A percentile compares a stretch with the other conserved stretches of the same genome.
These are phyloP conservation scores for Euzetes globulus DNA, from an alignment of 2,888 invertebrate genomes.

Conservation along the genomic window DNA sequence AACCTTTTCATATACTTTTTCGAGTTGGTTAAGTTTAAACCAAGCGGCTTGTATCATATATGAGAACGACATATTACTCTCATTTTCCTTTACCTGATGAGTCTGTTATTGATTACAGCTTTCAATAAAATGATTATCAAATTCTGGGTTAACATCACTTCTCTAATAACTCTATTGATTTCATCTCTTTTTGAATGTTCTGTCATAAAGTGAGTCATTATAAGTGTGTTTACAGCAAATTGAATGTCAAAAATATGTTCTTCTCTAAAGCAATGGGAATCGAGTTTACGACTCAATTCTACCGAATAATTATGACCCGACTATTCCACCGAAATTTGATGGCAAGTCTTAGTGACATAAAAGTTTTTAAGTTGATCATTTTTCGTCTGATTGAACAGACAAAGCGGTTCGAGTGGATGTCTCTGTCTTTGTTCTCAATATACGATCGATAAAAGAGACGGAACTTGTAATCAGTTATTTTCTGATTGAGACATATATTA, in stretches of 20 bases:
- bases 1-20: no score
- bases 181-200: background rate
- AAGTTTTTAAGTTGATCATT: background rate
- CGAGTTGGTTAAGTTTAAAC: no score
- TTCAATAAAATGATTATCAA: background rate
- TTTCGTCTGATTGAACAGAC: background rate
- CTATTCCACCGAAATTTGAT: background rate
- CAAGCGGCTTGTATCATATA: no score
- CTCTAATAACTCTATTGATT: background rate
- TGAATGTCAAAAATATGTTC: background rate
- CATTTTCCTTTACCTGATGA: no score
- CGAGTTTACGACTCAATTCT: background rate
- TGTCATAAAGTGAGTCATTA: constrained; percentile 2
- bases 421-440: constrained; percentile 15
- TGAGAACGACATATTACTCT: no score
- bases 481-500: background rate
- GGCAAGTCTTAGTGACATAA: background rate
- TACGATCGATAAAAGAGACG: constrained; percentile 8
- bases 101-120: no score
- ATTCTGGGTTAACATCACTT: background rate
- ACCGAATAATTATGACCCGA: background rate
- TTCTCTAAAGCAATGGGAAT: background rate
- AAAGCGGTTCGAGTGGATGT: background rate
- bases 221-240: background rate
- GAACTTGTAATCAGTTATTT: constrained; percentile 21